Evolutionary conservation across 2,113 vertebrate genomes (phyloP).

Genomic region (Leptocoma aspasia): DNA sequence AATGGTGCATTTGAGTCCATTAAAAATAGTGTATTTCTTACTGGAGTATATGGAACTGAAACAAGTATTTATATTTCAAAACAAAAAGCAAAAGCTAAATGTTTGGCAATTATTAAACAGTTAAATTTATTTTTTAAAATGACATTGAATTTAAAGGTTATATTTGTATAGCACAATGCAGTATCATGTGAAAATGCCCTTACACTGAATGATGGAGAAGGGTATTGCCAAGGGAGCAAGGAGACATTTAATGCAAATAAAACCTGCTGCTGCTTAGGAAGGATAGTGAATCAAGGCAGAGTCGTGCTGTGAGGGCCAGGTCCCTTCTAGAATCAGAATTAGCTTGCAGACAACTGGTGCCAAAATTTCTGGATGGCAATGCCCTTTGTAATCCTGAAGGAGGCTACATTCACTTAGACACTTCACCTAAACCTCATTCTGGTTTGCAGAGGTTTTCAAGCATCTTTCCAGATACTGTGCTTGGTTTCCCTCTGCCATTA

Average conservation of each 20-base stretch:
- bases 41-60: not conserved
- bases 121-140: not conserved
- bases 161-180: not conserved
- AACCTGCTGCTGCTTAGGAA: not conserved
- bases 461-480: not conserved
- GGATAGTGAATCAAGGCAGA: not conserved
- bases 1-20: not conserved
- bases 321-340: not conserved
- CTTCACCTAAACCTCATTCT: not conserved
- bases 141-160: not conserved
- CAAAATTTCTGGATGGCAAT: not conserved
- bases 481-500: not conserved
- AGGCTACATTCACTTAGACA: not conserved
- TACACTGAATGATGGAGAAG: not conserved
- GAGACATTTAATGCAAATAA: not conserved
- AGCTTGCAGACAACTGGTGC: not conserved
- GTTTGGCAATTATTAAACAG: not conserved
- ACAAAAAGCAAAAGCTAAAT: not conserved
- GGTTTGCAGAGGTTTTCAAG: not conserved
- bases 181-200: not conserved
- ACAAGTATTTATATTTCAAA: not conserved
- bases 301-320: not conserved
- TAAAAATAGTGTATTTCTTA: not conserved
- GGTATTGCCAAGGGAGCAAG: not conserved
- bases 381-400: not conserved